Evolutionary conservation across 2,888 invertebrate species (phyloP).

Genomic region (Gymnosoma rotundatum): DNA sequence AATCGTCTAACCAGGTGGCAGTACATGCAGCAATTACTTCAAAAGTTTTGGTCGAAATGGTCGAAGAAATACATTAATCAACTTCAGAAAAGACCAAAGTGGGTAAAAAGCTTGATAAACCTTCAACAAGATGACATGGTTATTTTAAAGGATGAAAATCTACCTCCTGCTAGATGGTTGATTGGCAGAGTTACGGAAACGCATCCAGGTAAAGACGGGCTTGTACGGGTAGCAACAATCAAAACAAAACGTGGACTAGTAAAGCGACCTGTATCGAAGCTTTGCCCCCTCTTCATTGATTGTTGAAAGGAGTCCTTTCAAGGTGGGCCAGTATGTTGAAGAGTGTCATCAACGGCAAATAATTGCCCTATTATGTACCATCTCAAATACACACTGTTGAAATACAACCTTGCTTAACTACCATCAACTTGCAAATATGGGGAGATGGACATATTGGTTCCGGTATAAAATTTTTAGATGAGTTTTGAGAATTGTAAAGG

Average conservation of each 20-base stretch:
- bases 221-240: slow-evolving; percentile 38
- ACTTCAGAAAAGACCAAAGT: slow-evolving; percentile 59
- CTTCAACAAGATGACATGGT: slow-evolving; percentile 51
- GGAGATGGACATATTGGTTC: too few relatives aligned
- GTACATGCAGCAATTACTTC: slow-evolving; percentile 53
- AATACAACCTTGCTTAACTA: too few relatives aligned
- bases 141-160: slow-evolving; percentile 55
- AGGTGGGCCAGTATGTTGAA: too few relatives aligned
- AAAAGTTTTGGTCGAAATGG: slow-evolving; percentile 61
- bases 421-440: too few relatives aligned
- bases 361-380: too few relatives aligned
- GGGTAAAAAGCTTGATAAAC: slow-evolving; percentile 41
- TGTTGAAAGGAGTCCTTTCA: slow-evolving; percentile 9
- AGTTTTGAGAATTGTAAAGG: too few relatives aligned
- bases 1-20: slow-evolving; percentile 59
- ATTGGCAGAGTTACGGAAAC: slow-evolving; percentile 40
- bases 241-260: slow-evolving; percentile 20
- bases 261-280: slow-evolving; percentile 45
- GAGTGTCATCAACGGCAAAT: too few relatives aligned
- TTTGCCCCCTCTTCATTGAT: slow-evolving; percentile 28
- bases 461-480: too few relatives aligned
- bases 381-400: too few relatives aligned
- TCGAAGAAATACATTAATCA: slow-evolving; percentile 49
- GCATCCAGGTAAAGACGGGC: slow-evolving; percentile 45
- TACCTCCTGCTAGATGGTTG: slow-evolving; percentile 40